Base-by-base conservation (phyloP, 2,888 invertebrate species). In the Xanthorhoe spadicearia region DNA sequence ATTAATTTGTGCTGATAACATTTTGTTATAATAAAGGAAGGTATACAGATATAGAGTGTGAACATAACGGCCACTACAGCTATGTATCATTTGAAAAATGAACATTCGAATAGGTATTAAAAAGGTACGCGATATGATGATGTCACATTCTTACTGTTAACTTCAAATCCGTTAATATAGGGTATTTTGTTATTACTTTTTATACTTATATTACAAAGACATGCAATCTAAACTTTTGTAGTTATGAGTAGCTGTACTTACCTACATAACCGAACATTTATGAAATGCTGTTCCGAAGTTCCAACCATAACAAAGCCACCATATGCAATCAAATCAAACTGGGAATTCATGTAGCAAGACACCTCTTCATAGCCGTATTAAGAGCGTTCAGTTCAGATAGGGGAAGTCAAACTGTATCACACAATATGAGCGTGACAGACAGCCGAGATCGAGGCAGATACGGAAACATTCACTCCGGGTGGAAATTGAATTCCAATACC, bases 401-500 rank as follows among this genome's bases (percentile, higher is more conserved):
- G 66, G 61, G 64, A 64, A 73, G 72, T 72, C 69, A 72, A 72
- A 75, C 75, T 74, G 68, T 77, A 76, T 79, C 78, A 77, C 76
- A 78, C 77, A 76, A 77, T 74, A 74, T 71, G 66, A 66, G 69
- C 73, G 64, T 78, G 78, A 81, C 73, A 77, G 80, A 77, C 81
- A 79, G 75, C 70, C 71, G 75, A 77, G 71, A 78, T 72, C 74
- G 76, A 67, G 66, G 67, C 64, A 61, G 66, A 58, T 70, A 70
- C 72, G 73, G 74, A 79, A 79, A 78, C 78, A 79, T 79, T 79
- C 76, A 70, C 76, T 72, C 52, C 66, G 59, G 65, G 71, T 72
- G 66, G 66, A 83, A 82, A 83, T 82, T 78, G 76, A 81, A 81
- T 82, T 82, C 75, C 76, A 67, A 77, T 74, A 76, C 70, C 54